Conservation (phyloP, 2,888 invertebrate genomes). For the Aphodius granarius region DNA sequence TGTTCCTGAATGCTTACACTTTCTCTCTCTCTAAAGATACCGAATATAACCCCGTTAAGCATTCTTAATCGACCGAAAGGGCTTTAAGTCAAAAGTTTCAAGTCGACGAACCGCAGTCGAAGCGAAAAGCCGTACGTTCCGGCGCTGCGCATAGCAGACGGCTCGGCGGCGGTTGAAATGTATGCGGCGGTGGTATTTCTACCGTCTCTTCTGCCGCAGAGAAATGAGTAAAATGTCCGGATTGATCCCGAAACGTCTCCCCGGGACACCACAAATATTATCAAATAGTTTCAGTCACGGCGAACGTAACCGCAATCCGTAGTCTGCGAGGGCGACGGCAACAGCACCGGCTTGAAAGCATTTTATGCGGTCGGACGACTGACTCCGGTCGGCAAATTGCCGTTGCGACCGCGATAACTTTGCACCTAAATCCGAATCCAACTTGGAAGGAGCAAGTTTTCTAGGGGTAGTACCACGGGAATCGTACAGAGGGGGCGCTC, state of each 20-base stretch:
- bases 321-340: too few relatives aligned
- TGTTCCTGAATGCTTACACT: too few relatives aligned
- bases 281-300: slow-evolving; percentile 5
- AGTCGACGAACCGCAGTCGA: neutral
- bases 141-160: neutral
- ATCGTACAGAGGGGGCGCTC: neutral
- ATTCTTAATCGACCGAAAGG: neutral
- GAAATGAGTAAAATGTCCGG: neutral
- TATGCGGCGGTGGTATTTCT: too few relatives aligned
- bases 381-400: neutral
- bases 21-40: too few relatives aligned
- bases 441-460: neutral
- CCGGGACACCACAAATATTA: slow-evolving; percentile 10
- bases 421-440: neutral
- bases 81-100: neutral
- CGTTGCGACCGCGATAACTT: neutral
- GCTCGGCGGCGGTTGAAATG: too few relatives aligned
- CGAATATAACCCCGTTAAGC: neutral
- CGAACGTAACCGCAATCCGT: slow-evolving; percentile 3
- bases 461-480: neutral
- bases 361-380: neutral
- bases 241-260: neutral
- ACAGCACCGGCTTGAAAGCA: neutral
- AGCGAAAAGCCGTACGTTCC: neutral
- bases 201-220: neutral